These are phyloP conservation scores for Daboia siamensis DNA, from an alignment of 2,113 vertebrate species.

Conservation along the genomic window DNA sequence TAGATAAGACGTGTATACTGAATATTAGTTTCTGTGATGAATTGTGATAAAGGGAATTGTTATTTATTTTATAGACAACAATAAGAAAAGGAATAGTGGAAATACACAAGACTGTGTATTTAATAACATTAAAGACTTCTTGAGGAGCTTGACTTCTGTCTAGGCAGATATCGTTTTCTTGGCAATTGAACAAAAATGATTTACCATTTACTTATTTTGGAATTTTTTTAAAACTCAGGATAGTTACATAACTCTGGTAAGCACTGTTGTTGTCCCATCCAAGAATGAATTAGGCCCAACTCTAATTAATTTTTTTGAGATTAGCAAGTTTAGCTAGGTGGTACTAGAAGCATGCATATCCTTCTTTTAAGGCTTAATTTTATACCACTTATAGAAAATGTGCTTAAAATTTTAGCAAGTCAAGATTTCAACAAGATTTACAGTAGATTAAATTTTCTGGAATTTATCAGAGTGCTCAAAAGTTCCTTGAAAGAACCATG, in stretches of 20 bases:
- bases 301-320: neutral
- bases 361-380: neutral
- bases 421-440: neutral
- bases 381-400: neutral
- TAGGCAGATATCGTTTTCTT: neutral
- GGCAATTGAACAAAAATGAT: neutral
- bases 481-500: neutral
- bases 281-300: neutral
- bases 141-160: neutral
- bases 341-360: neutral
- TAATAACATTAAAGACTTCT: neutral
- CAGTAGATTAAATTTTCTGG: neutral
- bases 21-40: no score
- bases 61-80: neutral
- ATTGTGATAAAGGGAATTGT: no score
- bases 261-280: neutral
- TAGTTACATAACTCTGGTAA: neutral
- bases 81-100: neutral
- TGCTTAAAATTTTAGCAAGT: neutral
- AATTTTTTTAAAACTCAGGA: no score
- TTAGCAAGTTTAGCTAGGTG: neutral
- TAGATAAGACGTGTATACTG: no score
- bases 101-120: neutral
- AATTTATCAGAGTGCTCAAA: neutral
- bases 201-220: neutral